Evolutionary conservation across 2,113 vertebrate species (phyloP).

Genomic region (Pangasianodon gigas): DNA sequence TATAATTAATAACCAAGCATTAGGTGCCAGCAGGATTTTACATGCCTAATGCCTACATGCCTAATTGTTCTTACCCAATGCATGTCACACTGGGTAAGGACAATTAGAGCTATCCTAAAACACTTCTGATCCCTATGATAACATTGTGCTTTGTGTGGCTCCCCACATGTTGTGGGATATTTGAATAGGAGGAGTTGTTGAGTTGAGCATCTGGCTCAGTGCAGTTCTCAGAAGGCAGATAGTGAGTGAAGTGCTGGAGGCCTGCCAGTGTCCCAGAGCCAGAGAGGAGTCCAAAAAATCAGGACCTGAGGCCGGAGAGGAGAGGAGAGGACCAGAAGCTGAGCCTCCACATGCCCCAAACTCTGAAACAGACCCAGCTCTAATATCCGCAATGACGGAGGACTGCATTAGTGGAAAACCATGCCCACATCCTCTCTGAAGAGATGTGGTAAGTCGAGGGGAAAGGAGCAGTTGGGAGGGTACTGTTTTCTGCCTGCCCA

Average conservation of each 20-base stretch:
- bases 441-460: conserved; percentile 63
- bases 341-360: conserved; percentile 42
- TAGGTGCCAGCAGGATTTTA: conserved; percentile 55
- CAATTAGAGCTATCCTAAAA: conserved; percentile 42
- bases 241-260: conserved; percentile 37
- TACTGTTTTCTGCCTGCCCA: conserved; percentile 58
- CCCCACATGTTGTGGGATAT: neutral
- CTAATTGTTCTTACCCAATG: neutral
- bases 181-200: conserved; percentile 7
- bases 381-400: conserved; percentile 60
- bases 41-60: neutral
- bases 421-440: conserved; percentile 64
- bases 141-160: conserved; percentile 35
- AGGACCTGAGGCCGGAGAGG: neutral
- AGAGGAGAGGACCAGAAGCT: conserved; percentile 36
- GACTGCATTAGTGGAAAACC: conserved; percentile 60
- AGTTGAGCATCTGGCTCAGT: conserved; percentile 23
- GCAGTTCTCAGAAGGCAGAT: conserved; percentile 25
- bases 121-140: conserved; percentile 37
- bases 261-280: conserved; percentile 25
- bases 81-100: conserved; percentile 47
- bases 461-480: conserved; percentile 44
- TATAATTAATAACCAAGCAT: conserved; percentile 66
- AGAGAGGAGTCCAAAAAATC: conserved; percentile 20
- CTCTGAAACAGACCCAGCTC: conserved; percentile 50